A percentile compares a stretch with the other conserved stretches of the same genome.
These are phyloP conservation scores for Cygnus buccinator DNA, from an alignment of 2,113 vertebrate species.

Conservation along the genomic window DNA sequence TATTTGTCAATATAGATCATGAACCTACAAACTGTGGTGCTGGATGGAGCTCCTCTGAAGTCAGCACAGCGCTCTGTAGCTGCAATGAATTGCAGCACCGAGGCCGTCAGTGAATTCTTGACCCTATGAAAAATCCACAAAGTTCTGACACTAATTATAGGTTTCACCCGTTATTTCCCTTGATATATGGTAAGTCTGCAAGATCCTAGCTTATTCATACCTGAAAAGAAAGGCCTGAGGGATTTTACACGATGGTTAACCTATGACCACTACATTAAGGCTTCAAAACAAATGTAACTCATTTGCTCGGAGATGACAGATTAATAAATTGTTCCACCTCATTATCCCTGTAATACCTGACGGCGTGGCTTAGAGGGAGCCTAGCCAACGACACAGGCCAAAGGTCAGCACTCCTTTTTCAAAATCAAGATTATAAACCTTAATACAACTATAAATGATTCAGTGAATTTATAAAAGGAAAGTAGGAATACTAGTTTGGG, in stretches of 20 bases:
- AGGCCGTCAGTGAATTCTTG: background rate
- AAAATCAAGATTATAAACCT: conserved; percentile 11
- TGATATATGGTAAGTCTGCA: background rate
- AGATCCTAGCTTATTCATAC: background rate
- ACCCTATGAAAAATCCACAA: background rate
- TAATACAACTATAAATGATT: conserved; percentile 21
- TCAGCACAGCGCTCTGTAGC: background rate
- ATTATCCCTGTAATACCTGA: conserved; percentile 28
- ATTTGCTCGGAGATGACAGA: conserved; percentile 49
- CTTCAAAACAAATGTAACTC: conserved; percentile 51
- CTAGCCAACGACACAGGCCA: background rate
- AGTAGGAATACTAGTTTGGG: background rate
- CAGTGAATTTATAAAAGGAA: background rate
- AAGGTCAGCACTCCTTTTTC: conserved; percentile 19
- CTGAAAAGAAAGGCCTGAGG: background rate
- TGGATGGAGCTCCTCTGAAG: background rate
- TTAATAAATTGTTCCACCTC: conserved; percentile 57
- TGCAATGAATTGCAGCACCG: background rate
- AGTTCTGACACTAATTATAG: background rate
- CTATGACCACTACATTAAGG: conserved; percentile 30
- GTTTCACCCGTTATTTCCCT: background rate
- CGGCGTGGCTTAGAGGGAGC: background rate
- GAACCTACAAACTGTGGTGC: background rate
- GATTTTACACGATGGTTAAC: conserved; percentile 19
- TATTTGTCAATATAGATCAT: no score